Base-by-base conservation (phyloP, 2,888 invertebrate genomes). In the Trissonchulus sp. region DNA sequence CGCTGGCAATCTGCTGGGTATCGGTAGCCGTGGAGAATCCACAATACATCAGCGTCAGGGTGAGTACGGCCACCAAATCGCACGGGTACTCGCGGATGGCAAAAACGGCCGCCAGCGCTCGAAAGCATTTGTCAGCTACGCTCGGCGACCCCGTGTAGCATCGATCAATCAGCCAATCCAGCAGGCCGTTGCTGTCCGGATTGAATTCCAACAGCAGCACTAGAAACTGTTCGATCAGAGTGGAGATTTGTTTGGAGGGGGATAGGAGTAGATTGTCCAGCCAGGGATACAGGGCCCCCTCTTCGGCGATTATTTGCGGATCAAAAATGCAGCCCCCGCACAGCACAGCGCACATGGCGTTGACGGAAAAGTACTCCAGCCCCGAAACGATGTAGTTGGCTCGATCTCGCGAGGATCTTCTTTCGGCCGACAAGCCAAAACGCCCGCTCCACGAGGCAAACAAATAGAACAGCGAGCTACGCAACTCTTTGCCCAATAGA, bases 161-260 rank as follows among this genome's bases (percentile, higher is more conserved):
- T 76, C 94, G 90, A 87, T 97, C 95, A 72, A 99, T 94, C 0
- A 95, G 92, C 98, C 98, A 99, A 86, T 99, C 99, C 68, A 99
- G 87, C 73, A 99, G 87, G 2, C 92, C 90, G 0, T 93, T 92
- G 79, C 92, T 91, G 84, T 95, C 95, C 0, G 94, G 92, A 87
- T 96, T 99, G 82, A 93, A 93, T 86, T 99, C 97, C 79, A 99
- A 87, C 68, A 99, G 87, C 68, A 96, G 88, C 1, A 97, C 93
- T 35, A 97, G 92, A 0, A 96, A 96, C 86, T 97, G 95, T 68
- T 94, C 91, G 0, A 93, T 95, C 81, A 98, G 87, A 80, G 91
- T 90, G 86, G 93, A 93, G 80, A 95, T 91, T 94, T 95, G 83
- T 38, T 85, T 85, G 8, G 33, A 23, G 30, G 3, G 33, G 33